Percentiles rank a stretch among this genome's conserved stretches.
Conservation (phyloP, 2,888 invertebrate species). For the Myathropa florea region DNA sequence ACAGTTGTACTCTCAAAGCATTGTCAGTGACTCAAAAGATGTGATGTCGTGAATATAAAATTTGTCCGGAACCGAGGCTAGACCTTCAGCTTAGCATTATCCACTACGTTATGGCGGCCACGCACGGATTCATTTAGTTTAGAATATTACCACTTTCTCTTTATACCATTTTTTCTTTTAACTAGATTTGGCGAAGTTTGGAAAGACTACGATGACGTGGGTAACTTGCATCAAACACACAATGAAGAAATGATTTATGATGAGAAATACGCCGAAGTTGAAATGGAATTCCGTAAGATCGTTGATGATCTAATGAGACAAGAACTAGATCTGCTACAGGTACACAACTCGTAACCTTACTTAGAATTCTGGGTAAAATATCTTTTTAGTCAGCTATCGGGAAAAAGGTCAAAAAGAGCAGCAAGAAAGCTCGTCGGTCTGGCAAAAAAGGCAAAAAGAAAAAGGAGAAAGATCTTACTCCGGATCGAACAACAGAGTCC, state of each 20-base stretch:
- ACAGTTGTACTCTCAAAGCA: too few species aligned
- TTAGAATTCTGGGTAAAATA: conserved; percentile 72
- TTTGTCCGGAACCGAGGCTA: too few species aligned
- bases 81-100: too few species aligned
- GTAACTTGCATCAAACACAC: conserved; percentile 88
- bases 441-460: conserved; percentile 96
- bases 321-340: conserved; percentile 86
- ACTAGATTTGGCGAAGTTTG: conserved; percentile 89
- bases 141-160: too few species aligned
- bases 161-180: neutral
- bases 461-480: conserved; percentile 96
- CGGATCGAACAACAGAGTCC: conserved; percentile 93
- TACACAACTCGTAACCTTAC: conserved; percentile 73
- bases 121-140: neutral
- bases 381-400: conserved; percentile 82
- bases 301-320: conserved; percentile 90
- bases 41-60: too few species aligned
- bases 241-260: conserved; percentile 91
- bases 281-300: conserved; percentile 89
- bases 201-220: conserved; percentile 89
- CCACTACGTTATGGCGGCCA: too few species aligned
- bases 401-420: conserved; percentile 88
- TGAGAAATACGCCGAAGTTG: conserved; percentile 91
- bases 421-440: conserved; percentile 88
- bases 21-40: too few species aligned